Conservation (phyloP, 2,888 invertebrate species). For the Trachelus iudaicus region DNA sequence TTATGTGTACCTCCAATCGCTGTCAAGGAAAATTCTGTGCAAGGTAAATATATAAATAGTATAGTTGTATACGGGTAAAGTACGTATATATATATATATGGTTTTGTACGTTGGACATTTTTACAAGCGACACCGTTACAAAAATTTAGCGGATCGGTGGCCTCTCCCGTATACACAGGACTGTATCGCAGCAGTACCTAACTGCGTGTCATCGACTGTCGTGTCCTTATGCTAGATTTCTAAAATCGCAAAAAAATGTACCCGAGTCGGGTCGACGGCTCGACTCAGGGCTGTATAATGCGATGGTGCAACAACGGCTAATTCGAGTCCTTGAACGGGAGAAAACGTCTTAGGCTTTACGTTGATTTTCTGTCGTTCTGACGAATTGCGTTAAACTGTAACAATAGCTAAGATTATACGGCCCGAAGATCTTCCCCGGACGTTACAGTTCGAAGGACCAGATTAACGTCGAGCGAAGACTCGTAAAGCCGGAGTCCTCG, state of each 20-base stretch:
- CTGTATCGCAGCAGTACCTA: neutral
- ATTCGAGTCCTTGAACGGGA: slow-evolving; percentile 48
- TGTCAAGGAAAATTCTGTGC: neutral
- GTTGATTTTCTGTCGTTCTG: neutral
- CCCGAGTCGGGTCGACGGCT: slow-evolving; percentile 32
- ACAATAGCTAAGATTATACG: neutral
- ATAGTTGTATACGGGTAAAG: neutral
- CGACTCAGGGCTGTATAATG: slow-evolving; percentile 40
- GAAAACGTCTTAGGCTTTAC: slow-evolving; percentile 26
- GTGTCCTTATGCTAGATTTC: slow-evolving; percentile 61
- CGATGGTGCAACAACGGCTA: slow-evolving; percentile 36
- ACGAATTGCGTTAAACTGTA: neutral
- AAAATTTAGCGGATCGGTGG: neutral
- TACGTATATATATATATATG: neutral
- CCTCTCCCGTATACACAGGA: neutral
- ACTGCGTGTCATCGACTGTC: slow-evolving; percentile 8
- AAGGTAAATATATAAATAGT: neutral
- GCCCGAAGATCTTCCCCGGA: neutral
- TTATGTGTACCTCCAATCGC: neutral
- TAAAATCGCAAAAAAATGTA: slow-evolving; percentile 51
- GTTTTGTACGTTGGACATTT: neutral
- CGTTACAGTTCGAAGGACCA: neutral
- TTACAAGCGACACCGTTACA: slow-evolving; percentile 2
- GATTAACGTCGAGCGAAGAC: neutral
- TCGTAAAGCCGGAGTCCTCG: neutral